Percentiles rank a stretch among this genome's conserved stretches.
phyloP scores from a whole-genome alignment of 2,113 vertebrate species.

The Rhodinocichla rosea region DNA sequence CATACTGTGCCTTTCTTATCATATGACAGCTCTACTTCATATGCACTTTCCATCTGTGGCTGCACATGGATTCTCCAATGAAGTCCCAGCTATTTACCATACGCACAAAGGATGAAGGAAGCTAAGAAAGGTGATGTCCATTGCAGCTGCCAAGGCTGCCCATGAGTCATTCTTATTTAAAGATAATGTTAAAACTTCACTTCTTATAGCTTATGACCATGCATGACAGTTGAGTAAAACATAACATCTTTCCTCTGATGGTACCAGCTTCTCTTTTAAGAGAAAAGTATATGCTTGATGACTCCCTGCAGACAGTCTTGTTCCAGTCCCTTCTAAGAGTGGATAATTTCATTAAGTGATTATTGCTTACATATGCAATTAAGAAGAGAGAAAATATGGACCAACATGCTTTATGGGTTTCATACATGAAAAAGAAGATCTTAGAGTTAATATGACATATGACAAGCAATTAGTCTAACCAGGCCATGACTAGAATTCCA shows the following conservation, averaged over 20 bases:
- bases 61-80: not conserved
- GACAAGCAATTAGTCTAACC: not conserved
- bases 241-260: not conserved
- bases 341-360: conserved; percentile 55
- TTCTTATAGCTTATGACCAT: not conserved
- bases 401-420: not conserved
- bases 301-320: not conserved
- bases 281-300: not conserved
- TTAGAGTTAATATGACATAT: conserved; percentile 9
- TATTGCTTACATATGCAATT: conserved; percentile 12
- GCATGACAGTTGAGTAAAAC: not conserved
- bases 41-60: not conserved
- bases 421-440: not conserved
- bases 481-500: not conserved
- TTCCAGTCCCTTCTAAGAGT: conserved; percentile 7
- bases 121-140: not conserved
- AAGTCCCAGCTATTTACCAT: not conserved
- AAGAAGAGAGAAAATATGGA: conserved; percentile 30
- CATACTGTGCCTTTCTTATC: not conserved
- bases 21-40: not conserved
- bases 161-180: not conserved
- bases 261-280: not conserved
- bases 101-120: not conserved
- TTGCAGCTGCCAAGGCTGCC: not conserved
- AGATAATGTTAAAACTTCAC: not conserved